Evolutionary conservation across 1,140 invertebrate species (phyloP).

Genomic region (Dreissena polymorpha): DNA sequence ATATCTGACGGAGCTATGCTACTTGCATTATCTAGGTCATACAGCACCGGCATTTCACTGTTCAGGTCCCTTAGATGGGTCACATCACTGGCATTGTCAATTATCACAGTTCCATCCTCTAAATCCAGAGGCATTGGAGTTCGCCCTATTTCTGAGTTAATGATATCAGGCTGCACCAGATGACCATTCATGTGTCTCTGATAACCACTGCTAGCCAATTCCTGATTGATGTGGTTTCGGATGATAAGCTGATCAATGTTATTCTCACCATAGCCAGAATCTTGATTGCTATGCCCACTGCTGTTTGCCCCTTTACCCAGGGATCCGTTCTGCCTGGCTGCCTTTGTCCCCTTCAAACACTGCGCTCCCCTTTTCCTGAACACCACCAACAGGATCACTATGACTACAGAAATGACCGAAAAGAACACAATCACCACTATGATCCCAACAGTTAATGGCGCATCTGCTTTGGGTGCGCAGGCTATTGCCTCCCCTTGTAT

Average conservation of each 20-base stretch:
- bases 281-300: constrained; percentile 63
- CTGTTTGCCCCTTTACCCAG: constrained; percentile 59
- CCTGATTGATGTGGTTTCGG: constrained; percentile 82
- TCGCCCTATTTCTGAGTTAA: constrained; percentile 92
- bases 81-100: constrained; percentile 82
- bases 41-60: constrained; percentile 93
- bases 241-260: constrained; percentile 72
- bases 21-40: constrained; percentile 97
- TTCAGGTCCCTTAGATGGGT: constrained; percentile 84
- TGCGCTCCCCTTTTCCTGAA: constrained; percentile 87
- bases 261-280: constrained; percentile 77
- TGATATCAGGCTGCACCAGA: constrained; percentile 89
- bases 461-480: not conserved
- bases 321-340: constrained; percentile 51
- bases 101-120: constrained; percentile 78
- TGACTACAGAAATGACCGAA: constrained; percentile 71
- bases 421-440: constrained; percentile 76
- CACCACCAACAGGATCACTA: constrained; percentile 96
- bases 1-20: constrained; percentile 98
- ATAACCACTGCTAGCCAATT: constrained; percentile 67
- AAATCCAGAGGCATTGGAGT: constrained; percentile 79
- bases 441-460: constrained; percentile 52
- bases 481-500: constrained; percentile 24
- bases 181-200: constrained; percentile 43
- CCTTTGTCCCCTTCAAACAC: constrained; percentile 25